Percentiles rank a stretch among this genome's conserved stretches.
Conservation (phyloP, 2,113 vertebrate species). For the Asarcornis scutulata region DNA sequence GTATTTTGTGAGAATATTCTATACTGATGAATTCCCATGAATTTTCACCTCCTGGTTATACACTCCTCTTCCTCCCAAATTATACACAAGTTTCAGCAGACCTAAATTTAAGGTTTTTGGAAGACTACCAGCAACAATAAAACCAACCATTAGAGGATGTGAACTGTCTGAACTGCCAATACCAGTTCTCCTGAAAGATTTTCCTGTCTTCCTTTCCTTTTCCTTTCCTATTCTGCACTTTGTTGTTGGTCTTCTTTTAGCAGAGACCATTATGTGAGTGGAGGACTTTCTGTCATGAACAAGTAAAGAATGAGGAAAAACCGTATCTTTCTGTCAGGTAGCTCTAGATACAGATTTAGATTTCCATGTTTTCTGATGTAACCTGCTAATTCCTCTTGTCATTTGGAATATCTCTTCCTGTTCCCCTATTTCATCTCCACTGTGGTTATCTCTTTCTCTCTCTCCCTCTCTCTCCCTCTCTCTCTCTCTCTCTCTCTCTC, state of each 20-base stretch:
- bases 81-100: neutral
- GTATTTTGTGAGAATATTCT: neutral
- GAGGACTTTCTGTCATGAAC: neutral
- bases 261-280: neutral
- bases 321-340: neutral
- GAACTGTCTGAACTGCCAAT: neutral
- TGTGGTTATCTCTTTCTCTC: neutral
- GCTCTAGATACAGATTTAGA: neutral
- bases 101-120: neutral
- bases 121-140: neutral
- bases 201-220: neutral
- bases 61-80: neutral
- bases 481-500: too few relatives aligned
- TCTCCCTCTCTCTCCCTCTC: too few relatives aligned
- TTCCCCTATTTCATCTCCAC: neutral
- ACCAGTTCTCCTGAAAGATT: neutral
- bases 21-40: neutral
- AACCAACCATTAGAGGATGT: neutral
- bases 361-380: neutral
- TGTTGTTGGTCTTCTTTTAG: neutral
- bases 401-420: neutral
- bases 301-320: neutral
- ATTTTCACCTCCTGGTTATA: neutral
- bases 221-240: neutral
- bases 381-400: neutral